Evolutionary conservation across 1,140 invertebrate species (phyloP).

Genomic region (Apis cerana): DNA sequence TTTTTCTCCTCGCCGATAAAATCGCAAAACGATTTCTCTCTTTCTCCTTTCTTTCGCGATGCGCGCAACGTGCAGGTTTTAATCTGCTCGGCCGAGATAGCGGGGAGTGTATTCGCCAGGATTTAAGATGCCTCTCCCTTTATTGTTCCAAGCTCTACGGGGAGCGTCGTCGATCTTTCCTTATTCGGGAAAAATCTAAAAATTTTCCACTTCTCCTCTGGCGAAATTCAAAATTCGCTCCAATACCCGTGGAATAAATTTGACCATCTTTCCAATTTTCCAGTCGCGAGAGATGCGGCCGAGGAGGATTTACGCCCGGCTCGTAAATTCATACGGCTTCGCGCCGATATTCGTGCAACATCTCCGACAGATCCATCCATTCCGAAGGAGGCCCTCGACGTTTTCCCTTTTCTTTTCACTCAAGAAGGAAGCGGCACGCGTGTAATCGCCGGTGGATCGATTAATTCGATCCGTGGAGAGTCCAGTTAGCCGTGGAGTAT

Average conservation of each 20-base stretch:
- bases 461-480: neutral
- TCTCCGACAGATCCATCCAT: too few species aligned
- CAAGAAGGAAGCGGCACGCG: constrained; percentile 33
- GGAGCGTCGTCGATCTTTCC: too few species aligned
- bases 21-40: constrained; percentile 35
- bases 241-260: neutral
- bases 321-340: constrained; percentile 79
- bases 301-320: constrained; percentile 74
- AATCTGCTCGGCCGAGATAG: constrained; percentile 32
- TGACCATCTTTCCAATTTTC: constrained; percentile 47
- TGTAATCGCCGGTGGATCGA: constrained; percentile 41
- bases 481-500: constrained; percentile 7
- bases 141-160: too few species aligned
- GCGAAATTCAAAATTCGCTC: too few species aligned
- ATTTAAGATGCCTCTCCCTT: constrained; percentile 42
- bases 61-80: constrained; percentile 13
- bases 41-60: neutral
- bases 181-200: neutral
- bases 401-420: too few species aligned
- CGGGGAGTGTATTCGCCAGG: constrained; percentile 24
- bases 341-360: constrained; percentile 38
- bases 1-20: too few species aligned
- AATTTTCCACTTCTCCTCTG: neutral
- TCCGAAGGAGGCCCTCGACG: too few species aligned
- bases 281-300: constrained; percentile 14